phyloP scores from a whole-genome alignment of 1,140 invertebrate genomes.

The Ridgeia piscesae region DNA sequence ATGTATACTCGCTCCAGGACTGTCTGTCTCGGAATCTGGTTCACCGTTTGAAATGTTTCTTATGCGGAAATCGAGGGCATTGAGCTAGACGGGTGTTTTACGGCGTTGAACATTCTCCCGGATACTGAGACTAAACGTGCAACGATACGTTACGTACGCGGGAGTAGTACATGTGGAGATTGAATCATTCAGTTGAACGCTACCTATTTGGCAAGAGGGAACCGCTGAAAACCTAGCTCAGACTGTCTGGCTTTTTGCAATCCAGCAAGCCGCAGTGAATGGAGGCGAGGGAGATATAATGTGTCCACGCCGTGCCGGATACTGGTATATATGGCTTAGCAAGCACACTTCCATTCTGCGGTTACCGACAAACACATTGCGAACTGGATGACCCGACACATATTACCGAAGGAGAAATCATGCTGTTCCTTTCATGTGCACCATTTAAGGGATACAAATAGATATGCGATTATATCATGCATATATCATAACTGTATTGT shows the following conservation, averaged over 20 bases:
- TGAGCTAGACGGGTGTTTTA: not conserved
- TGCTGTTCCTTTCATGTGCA: too few relatives aligned
- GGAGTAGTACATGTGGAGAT: too few relatives aligned
- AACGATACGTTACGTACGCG: too few relatives aligned
- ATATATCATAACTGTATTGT: too few relatives aligned
- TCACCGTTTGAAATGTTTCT: not conserved
- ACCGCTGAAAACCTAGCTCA: not conserved
- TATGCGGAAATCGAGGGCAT: not conserved
- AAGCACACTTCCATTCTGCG: not conserved
- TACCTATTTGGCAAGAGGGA: constrained; percentile 56
- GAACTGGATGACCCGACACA: too few relatives aligned
- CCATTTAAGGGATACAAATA: too few relatives aligned
- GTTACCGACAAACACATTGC: too few relatives aligned
- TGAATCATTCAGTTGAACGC: constrained; percentile 95
- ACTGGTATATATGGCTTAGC: not conserved
- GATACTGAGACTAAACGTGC: not conserved
- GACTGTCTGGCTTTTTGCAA: not conserved
- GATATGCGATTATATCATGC: too few relatives aligned
- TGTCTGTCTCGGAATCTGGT: not conserved
- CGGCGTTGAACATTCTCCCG: not conserved
- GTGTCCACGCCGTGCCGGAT: not conserved
- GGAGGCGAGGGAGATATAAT: not conserved
- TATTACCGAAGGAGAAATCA: too few relatives aligned
- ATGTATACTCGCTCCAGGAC: not conserved
- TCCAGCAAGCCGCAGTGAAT: not conserved